Evolutionary conservation across 2,797 vertebrate species (phyloP), one percentile per base, ranked within the genome.

Genomic region (Varecia variegata): DNA sequence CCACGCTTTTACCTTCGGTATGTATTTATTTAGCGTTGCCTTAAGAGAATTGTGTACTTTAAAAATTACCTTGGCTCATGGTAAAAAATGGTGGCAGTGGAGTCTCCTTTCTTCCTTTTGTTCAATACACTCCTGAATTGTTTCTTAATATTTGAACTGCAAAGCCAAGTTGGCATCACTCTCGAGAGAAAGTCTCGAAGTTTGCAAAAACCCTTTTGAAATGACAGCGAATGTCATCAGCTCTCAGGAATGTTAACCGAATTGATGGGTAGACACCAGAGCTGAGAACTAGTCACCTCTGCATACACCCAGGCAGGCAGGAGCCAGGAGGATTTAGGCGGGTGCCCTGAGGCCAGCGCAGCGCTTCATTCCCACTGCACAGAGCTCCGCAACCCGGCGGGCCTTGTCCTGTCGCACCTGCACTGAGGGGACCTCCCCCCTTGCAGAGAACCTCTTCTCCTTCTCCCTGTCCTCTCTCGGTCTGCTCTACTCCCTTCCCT

Each of bases 141-240:
- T 52, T 88, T 93, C 54, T 95, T 86, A 58, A 40, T 76, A 80
- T 62, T 81, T 86, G 50, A 80, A 85, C 18, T 67, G 77, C 58
- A 85, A 88, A 81, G 76, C 8, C 35, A 40, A 70, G 2, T 85
- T 89, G 54, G 50, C 50, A 40, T 83, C 74, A 68, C 30, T 73
- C 58, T 60, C 25, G 23, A 71, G 38, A 88, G n/a, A 90, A 90
- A 30, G 13, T 73, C 86, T 70, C 45, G 3, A 92, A 8, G 7
- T 73, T 58, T 95, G 50, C 50, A 88, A 73, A 92, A 87, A 23
- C 1, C 13, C 4, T 71, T 70, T 88, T 84, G 79, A 70, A 77
- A 71, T 11, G 23, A 62, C 60, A 85, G 70, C 9, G 13, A 45
- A 73, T 13, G 52, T 27, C 80, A 32, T 23, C 27, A 7, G 65